phyloP scores from a whole-genome alignment of 2,888 invertebrate species.

The Watsonalla cultraria region DNA sequence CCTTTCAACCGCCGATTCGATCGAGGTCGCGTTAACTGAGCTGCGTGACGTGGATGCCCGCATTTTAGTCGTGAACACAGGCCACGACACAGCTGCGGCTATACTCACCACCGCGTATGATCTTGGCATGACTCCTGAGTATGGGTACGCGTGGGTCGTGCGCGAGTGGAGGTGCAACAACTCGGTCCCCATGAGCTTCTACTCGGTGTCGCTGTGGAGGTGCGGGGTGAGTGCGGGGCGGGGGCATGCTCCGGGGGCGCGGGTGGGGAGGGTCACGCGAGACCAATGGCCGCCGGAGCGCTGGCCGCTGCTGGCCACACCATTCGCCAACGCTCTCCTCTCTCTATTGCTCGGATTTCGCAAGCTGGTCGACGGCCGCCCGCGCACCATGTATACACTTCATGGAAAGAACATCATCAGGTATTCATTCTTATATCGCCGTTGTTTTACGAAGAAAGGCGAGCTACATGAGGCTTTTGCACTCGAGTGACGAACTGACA shows the following conservation, averaged over 20 bases:
- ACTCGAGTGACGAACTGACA: too few relatives aligned
- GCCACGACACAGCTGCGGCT: conserved; percentile 78
- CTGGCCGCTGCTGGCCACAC: conserved; percentile 21
- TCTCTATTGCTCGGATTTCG: conserved; percentile 13
- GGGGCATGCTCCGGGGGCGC: neutral
- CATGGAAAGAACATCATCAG: conserved; percentile 3
- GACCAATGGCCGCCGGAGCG: neutral
- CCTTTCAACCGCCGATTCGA: conserved; percentile 12
- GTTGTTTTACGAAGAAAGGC: too few relatives aligned
- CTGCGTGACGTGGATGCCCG: conserved; percentile 66
- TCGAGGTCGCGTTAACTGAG: neutral
- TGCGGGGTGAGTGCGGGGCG: conserved; percentile 3
- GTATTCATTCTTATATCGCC: conserved; percentile 47
- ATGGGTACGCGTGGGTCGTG: conserved; percentile 40
- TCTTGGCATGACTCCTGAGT: conserved; percentile 61
- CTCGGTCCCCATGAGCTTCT: conserved; percentile 9
- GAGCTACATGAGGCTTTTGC: too few relatives aligned
- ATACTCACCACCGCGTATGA: conserved; percentile 81
- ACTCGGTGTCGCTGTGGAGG: conserved; percentile 26
- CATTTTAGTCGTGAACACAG: conserved; percentile 89
- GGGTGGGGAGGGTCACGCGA: neutral
- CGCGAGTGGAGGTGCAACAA: conserved; percentile 32
- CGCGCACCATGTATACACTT: conserved; percentile 10
- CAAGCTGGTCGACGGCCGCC: conserved; percentile 5
- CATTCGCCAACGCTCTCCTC: conserved; percentile 25